Base-by-base conservation (phyloP, 30 jellyfish, hydroid and myxozoan species). In the Hydractinia echinata region DNA sequence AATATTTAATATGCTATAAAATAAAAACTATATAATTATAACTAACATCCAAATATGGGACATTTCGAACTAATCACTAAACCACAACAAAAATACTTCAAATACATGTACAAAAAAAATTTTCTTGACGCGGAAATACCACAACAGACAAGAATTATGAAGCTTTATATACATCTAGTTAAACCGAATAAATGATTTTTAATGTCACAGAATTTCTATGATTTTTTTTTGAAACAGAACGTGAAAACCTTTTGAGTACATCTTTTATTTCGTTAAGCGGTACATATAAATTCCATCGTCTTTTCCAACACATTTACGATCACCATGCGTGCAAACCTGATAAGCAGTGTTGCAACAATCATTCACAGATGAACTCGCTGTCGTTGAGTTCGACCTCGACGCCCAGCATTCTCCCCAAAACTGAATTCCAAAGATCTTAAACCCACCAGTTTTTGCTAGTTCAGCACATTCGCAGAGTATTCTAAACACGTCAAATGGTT, bases 361-460 rank as follows among this genome's bases (percentile, higher is more conserved):
- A 20, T 6, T 20, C 2, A 20, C 48, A 39, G 78, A 11, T 51
- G 84, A 54, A n/a, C 13, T 16, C 48, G 54, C 51, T 54, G 9
- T 53, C 15, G 72, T 8, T 8, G 81, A 10, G 14, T 74, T 49
- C 16, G 52, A 5, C 19, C 54, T 76, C 10, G 84, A 51, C 52
- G 76, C 84, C 84, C 84, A 76, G 30, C 84, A 76, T 76, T 76
- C 84, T n/a, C 84, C 84, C 55, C 60, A 76, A 16, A 20, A 76
- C 80, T 76, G 84, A 13, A 76, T 76, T 8, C 84, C 84, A 76
- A 48, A 76, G 39, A 13, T 13, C 4, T 44, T 44, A 16, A 48
- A 76, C 18, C 30, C 76, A 14, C 67, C 76, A 6, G 16, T 30
- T 5, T 54, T 76, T 44, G 84, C 84, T 76, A 13, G 76, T 50